phyloP scores from a whole-genome alignment of 2,113 vertebrate genomes.

The Pycnonotus jocosus region DNA sequence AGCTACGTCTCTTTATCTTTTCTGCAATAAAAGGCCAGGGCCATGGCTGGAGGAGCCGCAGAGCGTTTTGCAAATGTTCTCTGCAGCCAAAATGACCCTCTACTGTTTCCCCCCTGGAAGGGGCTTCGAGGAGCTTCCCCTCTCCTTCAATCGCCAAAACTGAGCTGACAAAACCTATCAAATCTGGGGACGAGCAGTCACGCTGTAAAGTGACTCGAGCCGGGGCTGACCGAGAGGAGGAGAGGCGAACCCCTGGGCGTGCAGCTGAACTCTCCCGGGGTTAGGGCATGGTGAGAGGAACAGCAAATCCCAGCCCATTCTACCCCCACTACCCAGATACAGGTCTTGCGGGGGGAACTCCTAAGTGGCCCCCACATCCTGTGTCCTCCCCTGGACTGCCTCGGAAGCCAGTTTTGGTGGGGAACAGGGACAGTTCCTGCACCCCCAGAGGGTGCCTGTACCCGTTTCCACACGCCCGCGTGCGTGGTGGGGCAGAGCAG shows the following conservation, averaged over 20 bases:
- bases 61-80: slow-evolving; percentile 54
- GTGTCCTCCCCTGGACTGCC: neutral
- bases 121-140: neutral
- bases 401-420: neutral
- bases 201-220: neutral
- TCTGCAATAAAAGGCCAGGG: slow-evolving; percentile 53
- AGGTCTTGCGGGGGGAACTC: rapidly evolving
- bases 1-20: slow-evolving; percentile 54
- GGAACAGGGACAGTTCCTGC: rapidly evolving
- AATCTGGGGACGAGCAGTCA: rapidly evolving
- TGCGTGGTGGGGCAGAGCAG: neutral
- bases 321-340: rapidly evolving
- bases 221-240: neutral
- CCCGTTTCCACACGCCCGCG: rapidly evolving
- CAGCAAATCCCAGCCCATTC: neutral
- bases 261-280: neutral
- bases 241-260: rapidly evolving
- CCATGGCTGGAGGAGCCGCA: slow-evolving; percentile 30
- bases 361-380: neutral
- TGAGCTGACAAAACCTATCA: neutral
- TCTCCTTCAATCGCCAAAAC: neutral
- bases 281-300: rapidly evolving
- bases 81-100: slow-evolving; percentile 29
- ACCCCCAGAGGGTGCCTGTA: rapidly evolving
- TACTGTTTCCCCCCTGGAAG: neutral